phyloP scores from a whole-genome alignment of 2,797 vertebrate genomes.

The Artibeus lituratus region DNA sequence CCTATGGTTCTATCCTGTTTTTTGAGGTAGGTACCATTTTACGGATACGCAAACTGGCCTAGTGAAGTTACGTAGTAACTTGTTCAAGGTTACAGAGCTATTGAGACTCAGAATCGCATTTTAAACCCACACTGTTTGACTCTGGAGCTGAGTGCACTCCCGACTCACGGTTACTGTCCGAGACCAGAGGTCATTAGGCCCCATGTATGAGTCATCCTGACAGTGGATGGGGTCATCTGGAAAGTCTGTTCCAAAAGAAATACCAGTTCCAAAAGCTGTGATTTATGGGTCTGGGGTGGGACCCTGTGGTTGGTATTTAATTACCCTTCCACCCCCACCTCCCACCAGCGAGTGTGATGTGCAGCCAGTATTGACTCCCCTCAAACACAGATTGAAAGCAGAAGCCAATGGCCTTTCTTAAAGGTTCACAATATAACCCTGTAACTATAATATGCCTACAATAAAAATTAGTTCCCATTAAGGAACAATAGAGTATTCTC shows the following conservation, averaged over 20 bases:
- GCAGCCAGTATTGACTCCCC: not conserved
- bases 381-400: not conserved
- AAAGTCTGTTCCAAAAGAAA: not conserved
- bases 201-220: not conserved
- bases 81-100: not conserved
- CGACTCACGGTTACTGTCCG: not conserved
- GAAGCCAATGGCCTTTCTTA: not conserved
- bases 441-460: not conserved
- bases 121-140: not conserved
- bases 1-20: not conserved
- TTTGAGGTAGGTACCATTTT: not conserved
- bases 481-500: not conserved
- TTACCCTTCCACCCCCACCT: not conserved
- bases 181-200: not conserved
- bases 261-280: not conserved
- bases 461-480: conserved; percentile 16
- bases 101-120: not conserved
- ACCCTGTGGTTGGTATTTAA: not conserved
- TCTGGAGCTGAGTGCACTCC: not conserved
- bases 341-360: not conserved
- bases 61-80: not conserved
- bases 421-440: not conserved
- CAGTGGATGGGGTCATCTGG: not conserved
- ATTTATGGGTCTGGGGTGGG: not conserved
- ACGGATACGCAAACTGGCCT: not conserved